phyloP scores from a whole-genome alignment of 2,797 vertebrate species.

The Poeciliopsis infans region DNA sequence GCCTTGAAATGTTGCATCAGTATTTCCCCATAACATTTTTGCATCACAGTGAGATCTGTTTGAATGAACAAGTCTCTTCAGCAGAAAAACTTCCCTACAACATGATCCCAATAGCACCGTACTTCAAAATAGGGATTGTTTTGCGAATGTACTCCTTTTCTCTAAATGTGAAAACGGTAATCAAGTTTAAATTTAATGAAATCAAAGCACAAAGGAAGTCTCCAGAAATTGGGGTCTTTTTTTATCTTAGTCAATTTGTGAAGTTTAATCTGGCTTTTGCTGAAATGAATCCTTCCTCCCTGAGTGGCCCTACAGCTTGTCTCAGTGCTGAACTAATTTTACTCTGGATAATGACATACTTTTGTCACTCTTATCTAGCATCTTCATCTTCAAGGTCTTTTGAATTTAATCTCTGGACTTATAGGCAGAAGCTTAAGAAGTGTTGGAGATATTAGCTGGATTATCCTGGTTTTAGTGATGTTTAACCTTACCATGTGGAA shows the following conservation, averaged over 20 bases:
- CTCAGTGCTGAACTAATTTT: not conserved
- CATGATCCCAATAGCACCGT: not conserved
- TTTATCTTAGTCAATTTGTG: not conserved
- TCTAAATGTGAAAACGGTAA: not conserved
- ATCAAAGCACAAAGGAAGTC: not conserved
- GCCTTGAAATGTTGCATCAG: not conserved
- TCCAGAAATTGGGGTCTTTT: not conserved
- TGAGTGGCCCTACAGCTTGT: not conserved
- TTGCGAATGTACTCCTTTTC: not conserved
- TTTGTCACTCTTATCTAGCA: not conserved
- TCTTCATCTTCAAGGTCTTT: not conserved
- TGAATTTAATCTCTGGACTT: not conserved
- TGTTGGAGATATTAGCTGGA: too few relatives aligned
- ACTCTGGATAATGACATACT: not conserved
- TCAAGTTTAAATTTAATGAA: not conserved
- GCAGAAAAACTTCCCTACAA: not conserved
- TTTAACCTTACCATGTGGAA: too few relatives aligned
- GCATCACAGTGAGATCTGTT: not conserved
- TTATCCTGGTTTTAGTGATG: too few relatives aligned
- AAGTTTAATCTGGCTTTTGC: not conserved
- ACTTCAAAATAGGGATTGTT: not conserved
- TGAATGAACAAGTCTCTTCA: not conserved
- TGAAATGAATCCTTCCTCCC: not conserved
- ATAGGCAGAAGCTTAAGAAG: not conserved
- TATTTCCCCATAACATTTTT: not conserved